phyloP scores from a whole-genome alignment of 2,888 invertebrate genomes.

The Hypsopygia costalis region DNA sequence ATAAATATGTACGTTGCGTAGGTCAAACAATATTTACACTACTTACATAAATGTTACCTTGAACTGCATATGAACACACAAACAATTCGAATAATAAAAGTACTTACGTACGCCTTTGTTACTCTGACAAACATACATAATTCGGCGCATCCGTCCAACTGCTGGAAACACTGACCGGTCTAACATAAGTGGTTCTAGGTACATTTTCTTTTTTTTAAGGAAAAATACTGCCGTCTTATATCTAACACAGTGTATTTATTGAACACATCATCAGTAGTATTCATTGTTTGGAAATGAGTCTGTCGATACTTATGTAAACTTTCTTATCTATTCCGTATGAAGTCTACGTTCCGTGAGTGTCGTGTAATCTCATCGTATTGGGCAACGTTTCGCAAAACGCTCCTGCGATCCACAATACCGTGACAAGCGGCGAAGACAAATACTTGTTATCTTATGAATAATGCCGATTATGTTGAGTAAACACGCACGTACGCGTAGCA shows the following conservation, averaged over 20 bases:
- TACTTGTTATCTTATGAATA: slow-evolving; percentile 79
- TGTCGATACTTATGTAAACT: slow-evolving; percentile 33
- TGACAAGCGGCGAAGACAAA: slow-evolving; percentile 73
- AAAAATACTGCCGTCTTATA: not conserved
- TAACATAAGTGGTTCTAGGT: too few relatives aligned
- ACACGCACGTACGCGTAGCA: slow-evolving; percentile 62
- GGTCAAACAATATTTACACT: too few relatives aligned
- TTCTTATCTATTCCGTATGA: slow-evolving; percentile 43
- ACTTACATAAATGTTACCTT: too few relatives aligned
- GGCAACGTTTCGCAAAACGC: slow-evolving; percentile 71
- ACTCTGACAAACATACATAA: too few relatives aligned
- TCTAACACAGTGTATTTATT: not conserved
- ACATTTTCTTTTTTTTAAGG: too few relatives aligned
- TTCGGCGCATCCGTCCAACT: too few relatives aligned
- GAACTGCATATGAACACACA: too few relatives aligned
- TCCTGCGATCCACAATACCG: slow-evolving; percentile 66
- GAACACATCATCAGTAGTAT: slow-evolving; percentile 2
- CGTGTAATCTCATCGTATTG: slow-evolving; percentile 46
- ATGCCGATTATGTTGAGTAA: slow-evolving; percentile 76
- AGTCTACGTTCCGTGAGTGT: slow-evolving; percentile 32
- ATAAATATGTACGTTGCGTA: too few relatives aligned
- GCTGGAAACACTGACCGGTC: too few relatives aligned
- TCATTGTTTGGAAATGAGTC: slow-evolving; percentile 19
- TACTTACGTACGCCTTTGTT: too few relatives aligned
- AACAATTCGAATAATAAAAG: too few relatives aligned